Evolutionary conservation across 35 echinoderm and acorn worm genomes (phyloP), one percentile per base, ranked within the genome.

Genomic region (Ophioderma brevispina): DNA sequence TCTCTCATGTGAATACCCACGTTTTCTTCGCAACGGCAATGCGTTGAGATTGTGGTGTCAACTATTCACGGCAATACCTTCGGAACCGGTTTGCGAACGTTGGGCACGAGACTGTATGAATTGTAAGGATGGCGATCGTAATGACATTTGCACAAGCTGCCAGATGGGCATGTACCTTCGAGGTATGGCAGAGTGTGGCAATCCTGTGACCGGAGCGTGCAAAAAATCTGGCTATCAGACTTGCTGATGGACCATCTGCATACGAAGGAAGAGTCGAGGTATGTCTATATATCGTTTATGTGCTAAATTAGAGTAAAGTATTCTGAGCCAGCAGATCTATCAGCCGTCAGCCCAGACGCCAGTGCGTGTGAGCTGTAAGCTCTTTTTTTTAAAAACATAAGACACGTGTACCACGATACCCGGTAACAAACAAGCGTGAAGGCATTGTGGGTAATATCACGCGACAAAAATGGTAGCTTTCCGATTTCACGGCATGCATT

Each of bases 241-340:
- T 99, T 1, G 84, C 81, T 10, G 97, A 70, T 75, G 97, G 97
- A 17, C 23, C 80, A 32, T 95, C 86, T 3, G 59, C 40, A 3
- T 99, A 87, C 64, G 97, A 99, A 89, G 97, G 97, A 77, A 39
- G 97, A 50, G 97, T 99, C 13, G 97, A 99, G 97, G 97, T 99
- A 91, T 40, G 77, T 34, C n/a, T 1, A 31, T 43, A n/a, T 79
- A 3, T 83, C 14, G 76, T 76, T 8, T 46, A 46, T 46, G 5
- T 17, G 32, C 76, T 75, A 17, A 86, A 35, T 35, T 35, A 2
- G 35, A 35, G 36, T 86, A 35, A n/a, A 35, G n/a, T n/a, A n/a
- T n/a, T n/a, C n/a, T n/a, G n/a, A n/a, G n/a, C n/a, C n/a, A n/a
- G n/a, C n/a, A n/a, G n/a, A n/a, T n/a, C n/a, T n/a, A n/a, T n/a